Percentiles rank a stretch among this genome's conserved stretches.
Conservation (phyloP, 2,797 vertebrate species). For the Diplodus sargus region DNA sequence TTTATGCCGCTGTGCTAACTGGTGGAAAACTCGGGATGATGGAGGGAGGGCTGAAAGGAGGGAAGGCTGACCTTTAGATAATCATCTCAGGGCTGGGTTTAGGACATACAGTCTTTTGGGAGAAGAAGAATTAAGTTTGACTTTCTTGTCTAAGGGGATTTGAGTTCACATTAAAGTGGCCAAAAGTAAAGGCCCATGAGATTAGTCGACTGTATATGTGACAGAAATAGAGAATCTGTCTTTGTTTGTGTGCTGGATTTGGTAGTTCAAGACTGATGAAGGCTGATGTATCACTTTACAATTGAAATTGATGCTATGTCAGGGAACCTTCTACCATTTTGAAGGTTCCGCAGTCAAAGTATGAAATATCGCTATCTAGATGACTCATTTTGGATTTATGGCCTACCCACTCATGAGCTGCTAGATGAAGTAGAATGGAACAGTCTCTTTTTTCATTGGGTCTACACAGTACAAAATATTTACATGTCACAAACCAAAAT, state of each 20-base stretch:
- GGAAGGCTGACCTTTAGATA: constrained; percentile 75
- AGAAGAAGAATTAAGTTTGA: constrained; percentile 59
- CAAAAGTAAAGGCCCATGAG: constrained; percentile 44
- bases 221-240: constrained; percentile 43
- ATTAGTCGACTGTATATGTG: constrained; percentile 50
- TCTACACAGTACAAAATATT: neutral
- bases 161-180: constrained; percentile 45
- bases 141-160: constrained; percentile 63
- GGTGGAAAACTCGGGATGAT: constrained; percentile 61
- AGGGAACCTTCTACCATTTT: constrained; percentile 4
- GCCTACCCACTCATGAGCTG: neutral
- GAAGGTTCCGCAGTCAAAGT: constrained; percentile 15
- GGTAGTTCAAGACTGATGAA: constrained; percentile 25
- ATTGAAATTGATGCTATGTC: constrained; percentile 17
- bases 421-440: neutral
- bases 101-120: constrained; percentile 30
- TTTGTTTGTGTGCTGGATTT: constrained; percentile 53
- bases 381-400: neutral
- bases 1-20: constrained; percentile 53
- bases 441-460: neutral
- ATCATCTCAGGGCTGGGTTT: constrained; percentile 61
- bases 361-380: constrained; percentile 25
- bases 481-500: neutral
- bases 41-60: constrained; percentile 44
- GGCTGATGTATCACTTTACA: constrained; percentile 27